phyloP scores from a whole-genome alignment of 2,888 invertebrate genomes.

The Caenorhabditis japonica region DNA sequence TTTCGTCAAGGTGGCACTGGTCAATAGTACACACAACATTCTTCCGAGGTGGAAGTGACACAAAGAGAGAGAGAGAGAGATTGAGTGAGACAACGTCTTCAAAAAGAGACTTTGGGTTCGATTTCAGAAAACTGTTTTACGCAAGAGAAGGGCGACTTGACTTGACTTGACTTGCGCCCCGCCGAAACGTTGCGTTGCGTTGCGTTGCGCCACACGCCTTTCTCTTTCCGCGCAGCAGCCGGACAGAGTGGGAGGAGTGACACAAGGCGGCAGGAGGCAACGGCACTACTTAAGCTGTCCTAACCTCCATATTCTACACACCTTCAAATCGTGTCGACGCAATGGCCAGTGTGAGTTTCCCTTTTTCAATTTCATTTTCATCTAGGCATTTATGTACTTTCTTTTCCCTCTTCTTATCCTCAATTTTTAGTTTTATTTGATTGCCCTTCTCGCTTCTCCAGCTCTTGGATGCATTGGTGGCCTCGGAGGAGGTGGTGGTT shows the following conservation, averaged over 20 bases:
- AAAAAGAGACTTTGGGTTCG: constrained; percentile 36
- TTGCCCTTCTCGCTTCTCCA: constrained; percentile 54
- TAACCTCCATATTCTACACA: constrained; percentile 41
- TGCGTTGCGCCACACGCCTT: constrained; percentile 47
- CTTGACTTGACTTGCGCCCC: constrained; percentile 14
- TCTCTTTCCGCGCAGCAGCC: constrained; percentile 47
- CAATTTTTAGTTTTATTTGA: constrained; percentile 55
- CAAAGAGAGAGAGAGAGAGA: constrained; percentile 22
- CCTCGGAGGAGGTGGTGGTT: constrained; percentile 55
- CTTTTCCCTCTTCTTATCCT: constrained; percentile 24
- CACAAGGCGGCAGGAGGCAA: constrained; percentile 20
- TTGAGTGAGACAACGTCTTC: constrained; percentile 2
- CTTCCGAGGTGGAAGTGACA: no score
- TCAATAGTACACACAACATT: constrained; percentile 51
- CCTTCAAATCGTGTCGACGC: constrained; percentile 42
- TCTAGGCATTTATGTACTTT: no score
- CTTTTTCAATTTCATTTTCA: no score
- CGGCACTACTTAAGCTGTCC: constrained; percentile 51
- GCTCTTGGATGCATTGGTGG: constrained; percentile 59
- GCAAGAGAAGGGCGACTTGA: constrained; percentile 31
- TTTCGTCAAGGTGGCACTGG: constrained; percentile 44
- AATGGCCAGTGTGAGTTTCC: constrained; percentile 44
- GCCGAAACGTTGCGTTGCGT: no score
- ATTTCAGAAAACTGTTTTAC: constrained; percentile 51
- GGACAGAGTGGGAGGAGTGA: constrained; percentile 48